These are phyloP conservation scores for Lutjanus campechanus DNA, from an alignment of 2,797 vertebrate species.

Conservation along the genomic window DNA sequence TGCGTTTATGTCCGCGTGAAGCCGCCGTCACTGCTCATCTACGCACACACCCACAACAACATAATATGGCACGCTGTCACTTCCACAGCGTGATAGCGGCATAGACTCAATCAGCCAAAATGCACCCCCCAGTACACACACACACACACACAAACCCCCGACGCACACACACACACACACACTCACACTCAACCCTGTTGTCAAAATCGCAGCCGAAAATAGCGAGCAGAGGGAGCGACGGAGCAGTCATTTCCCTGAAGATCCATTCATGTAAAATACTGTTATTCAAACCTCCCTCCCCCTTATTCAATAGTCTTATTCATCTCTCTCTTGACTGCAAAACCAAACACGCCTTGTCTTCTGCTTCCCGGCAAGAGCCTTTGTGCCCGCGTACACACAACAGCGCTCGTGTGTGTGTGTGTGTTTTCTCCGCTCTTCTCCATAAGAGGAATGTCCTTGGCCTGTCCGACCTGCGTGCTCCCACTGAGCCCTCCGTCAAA, in stretches of 20 bases:
- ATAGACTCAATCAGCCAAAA: slow-evolving; percentile 69
- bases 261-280: slow-evolving; percentile 84
- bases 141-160: slow-evolving; percentile 16
- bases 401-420: slow-evolving; percentile 14
- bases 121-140: not conserved
- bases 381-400: slow-evolving; percentile 28
- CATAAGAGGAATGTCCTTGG: slow-evolving; percentile 78
- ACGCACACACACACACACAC: slow-evolving; percentile 10
- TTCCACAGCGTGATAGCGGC: slow-evolving; percentile 62
- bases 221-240: slow-evolving; percentile 62
- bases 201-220: slow-evolving; percentile 71
- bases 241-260: slow-evolving; percentile 78
- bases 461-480: slow-evolving; percentile 72
- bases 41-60: slow-evolving; percentile 58
- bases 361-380: slow-evolving; percentile 55
- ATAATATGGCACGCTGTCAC: slow-evolving; percentile 69
- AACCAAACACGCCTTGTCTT: slow-evolving; percentile 72
- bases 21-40: slow-evolving; percentile 60
- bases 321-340: slow-evolving; percentile 77
- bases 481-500: slow-evolving; percentile 69
- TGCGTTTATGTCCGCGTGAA: slow-evolving; percentile 23
- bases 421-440: slow-evolving; percentile 40
- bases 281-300: slow-evolving; percentile 78
- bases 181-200: slow-evolving; percentile 54
- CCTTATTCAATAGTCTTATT: slow-evolving; percentile 76